Evolutionary conservation across 1,140 invertebrate species (phyloP).

Genomic region (Portunus trituberculatus): DNA sequence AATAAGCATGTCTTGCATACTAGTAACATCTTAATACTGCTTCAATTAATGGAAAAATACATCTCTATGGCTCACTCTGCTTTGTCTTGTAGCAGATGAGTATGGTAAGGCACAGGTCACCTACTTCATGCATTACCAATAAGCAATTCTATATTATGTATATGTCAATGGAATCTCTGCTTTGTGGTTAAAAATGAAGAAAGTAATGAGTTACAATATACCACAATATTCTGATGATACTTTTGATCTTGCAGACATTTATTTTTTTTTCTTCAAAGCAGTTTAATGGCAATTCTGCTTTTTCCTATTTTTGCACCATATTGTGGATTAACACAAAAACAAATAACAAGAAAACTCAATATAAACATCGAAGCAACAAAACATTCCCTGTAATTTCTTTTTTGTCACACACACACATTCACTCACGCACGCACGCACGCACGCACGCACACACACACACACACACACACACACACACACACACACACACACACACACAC

Average conservation of each 20-base stretch:
- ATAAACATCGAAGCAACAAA: conserved; percentile 19
- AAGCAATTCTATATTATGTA: neutral
- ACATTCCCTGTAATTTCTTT: conserved; percentile 20
- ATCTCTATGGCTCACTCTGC: neutral
- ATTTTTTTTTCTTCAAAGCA: too few species aligned
- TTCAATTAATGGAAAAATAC: neutral
- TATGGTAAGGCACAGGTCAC: neutral
- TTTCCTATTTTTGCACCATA: too few species aligned
- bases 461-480: neutral
- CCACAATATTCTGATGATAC: neutral
- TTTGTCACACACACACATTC: too few species aligned
- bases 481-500: conserved; percentile 30
- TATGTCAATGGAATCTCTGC: neutral
- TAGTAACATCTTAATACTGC: neutral
- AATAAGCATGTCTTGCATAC: conserved; percentile 1
- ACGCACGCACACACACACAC: neutral
- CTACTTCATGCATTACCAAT: neutral
- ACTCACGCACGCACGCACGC: neutral
- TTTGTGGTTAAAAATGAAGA: too few species aligned
- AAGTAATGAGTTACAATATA: neutral
- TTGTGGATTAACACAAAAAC: neutral
- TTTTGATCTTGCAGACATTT: neutral
- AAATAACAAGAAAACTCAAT: neutral
- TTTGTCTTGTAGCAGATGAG: neutral
- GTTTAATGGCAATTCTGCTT: too few species aligned